phyloP scores from a whole-genome alignment of 2,113 vertebrate species.

The Boulengeromyrus knoepffleri region DNA sequence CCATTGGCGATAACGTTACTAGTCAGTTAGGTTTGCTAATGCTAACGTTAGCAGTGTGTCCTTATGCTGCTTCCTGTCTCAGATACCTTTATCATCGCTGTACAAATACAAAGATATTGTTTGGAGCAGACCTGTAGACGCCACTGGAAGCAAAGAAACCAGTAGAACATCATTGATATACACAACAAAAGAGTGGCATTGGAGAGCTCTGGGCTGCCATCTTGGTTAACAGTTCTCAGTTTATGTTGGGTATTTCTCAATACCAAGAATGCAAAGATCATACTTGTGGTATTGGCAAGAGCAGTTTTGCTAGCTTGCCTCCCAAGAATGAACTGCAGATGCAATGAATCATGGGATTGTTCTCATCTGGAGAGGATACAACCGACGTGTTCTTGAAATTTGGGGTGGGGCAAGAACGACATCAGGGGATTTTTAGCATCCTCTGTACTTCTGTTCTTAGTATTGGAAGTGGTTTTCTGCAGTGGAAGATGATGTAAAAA shows the following conservation, averaged over 20 bases:
- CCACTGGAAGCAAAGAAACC: not conserved
- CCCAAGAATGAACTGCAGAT: not conserved
- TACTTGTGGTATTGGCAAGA: not conserved
- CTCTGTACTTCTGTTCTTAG: not conserved
- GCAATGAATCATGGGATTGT: not conserved
- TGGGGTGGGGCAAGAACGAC: not conserved
- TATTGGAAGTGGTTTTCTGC: not conserved
- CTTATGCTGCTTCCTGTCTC: not conserved
- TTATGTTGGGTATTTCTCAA: not conserved
- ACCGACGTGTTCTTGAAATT: not conserved
- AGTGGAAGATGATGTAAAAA: not conserved
- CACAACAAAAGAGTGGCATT: not conserved
- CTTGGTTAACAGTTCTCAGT: not conserved
- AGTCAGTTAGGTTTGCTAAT: not conserved
- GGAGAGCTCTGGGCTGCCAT: not conserved
- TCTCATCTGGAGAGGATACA: not conserved
- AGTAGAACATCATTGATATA: not conserved
- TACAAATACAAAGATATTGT: not conserved
- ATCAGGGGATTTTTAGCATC: not conserved
- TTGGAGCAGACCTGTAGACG: not conserved
- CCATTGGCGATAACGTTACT: not conserved
- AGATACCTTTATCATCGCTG: not conserved
- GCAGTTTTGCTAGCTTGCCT: not conserved
- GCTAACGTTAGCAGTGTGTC: not conserved
- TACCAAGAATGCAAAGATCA: not conserved